Evolutionary conservation across 2,888 invertebrate genomes (phyloP), one percentile per base, ranked within the genome.

Genomic region (Synanthedon formicaeformis): DNA sequence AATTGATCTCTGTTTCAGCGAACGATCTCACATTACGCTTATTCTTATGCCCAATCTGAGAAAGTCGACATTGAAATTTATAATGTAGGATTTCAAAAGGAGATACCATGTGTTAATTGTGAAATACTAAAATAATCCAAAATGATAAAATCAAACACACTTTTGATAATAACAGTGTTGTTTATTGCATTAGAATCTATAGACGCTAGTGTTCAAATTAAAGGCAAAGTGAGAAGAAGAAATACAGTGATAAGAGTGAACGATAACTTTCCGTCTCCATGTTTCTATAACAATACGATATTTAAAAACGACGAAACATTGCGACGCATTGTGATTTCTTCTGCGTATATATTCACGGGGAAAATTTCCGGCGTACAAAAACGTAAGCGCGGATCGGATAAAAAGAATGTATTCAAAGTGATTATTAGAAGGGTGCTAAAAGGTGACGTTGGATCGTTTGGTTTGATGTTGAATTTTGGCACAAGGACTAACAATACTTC

Each of bases 281-380:
- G 86, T 66, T 76, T 72, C 62, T 69, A 75, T 60, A 81, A 82
- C 64, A 75, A 72, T 68, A 73, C 81, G 58, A 68, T 82, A 67
- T 81, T 84, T 71, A 78, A 77, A 73, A 79, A 81, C 73, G 78
- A 79, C 72, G 76, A 77, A 60, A 73, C 78, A 57, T 69, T 86
- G 61, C 74, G 69, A 64, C 75, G 73, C 60, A 71, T 83, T 62
- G 82, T 85, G 63, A 65, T 69, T 55, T 67, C 75, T 54, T 85
- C 88, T 27, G 80, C 81, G 65, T 86, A 79, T 63, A 84, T 88
- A 73, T 87, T 88, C 63, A 87, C 87, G 23, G 88, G 87, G 52
- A 88, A 88, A 82, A 84, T 88, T 65, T 81, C 83, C 50, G 75
- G 75, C 62, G 76, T 79, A 55, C 71, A 72, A 57, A 77, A 71